Evolutionary conservation across 2,797 vertebrate genomes (phyloP).

Genomic region (Catostomus latipinnis): DNA sequence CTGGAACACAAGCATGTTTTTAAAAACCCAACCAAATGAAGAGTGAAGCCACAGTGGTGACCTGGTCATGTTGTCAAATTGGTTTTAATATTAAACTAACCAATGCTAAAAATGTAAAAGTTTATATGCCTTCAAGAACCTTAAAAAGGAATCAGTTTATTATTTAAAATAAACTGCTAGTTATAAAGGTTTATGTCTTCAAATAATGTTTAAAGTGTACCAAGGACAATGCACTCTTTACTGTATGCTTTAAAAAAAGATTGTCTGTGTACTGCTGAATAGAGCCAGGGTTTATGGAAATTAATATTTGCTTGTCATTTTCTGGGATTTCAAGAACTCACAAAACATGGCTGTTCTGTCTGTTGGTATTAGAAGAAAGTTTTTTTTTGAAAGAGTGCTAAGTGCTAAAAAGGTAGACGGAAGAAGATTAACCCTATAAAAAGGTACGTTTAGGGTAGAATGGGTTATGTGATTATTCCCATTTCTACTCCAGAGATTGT

Average conservation of each 20-base stretch:
- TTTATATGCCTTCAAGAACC: too few species aligned
- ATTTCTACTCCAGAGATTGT: slow-evolving; percentile 46
- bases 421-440: slow-evolving; percentile 44
- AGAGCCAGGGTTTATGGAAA: slow-evolving; percentile 22
- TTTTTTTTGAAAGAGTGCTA: background rate
- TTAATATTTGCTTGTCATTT: background rate
- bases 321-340: background rate
- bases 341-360: background rate
- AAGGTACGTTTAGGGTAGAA: slow-evolving; percentile 53
- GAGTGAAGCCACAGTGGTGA: too few species aligned
- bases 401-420: slow-evolving; percentile 7
- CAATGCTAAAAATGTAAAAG: too few species aligned
- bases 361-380: slow-evolving; percentile 21
- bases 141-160: too few species aligned
- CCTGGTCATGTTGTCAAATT: too few species aligned
- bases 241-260: slow-evolving; percentile 9
- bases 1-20: too few species aligned
- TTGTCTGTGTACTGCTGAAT: slow-evolving; percentile 30
- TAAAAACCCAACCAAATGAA: too few species aligned
- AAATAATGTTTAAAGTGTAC: slow-evolving; percentile 9
- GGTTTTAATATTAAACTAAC: too few species aligned
- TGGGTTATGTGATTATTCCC: slow-evolving; percentile 45
- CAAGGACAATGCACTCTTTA: slow-evolving; percentile 9
- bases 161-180: too few species aligned
- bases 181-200: background rate